Conservation (phyloP, 2,888 invertebrate genomes). For the Patella pellucida region DNA sequence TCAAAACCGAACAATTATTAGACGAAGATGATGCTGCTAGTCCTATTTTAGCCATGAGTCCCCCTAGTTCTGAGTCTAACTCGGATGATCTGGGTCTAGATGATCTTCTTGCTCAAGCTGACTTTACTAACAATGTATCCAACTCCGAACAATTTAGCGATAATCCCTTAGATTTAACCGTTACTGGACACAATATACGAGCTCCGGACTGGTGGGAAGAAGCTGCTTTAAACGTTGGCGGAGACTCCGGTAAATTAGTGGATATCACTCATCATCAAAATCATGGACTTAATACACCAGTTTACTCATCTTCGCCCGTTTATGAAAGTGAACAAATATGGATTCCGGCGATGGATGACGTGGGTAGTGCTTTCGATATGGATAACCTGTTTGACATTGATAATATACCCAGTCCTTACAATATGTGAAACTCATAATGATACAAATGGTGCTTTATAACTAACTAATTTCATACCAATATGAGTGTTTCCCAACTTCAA, state of each 20-base stretch:
- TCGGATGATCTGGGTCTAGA: conserved; percentile 65
- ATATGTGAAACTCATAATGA: too few species aligned
- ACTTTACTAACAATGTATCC: conserved; percentile 42
- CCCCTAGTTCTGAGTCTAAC: conserved; percentile 64
- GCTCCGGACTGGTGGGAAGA: conserved; percentile 70
- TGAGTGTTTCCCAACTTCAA: too few species aligned
- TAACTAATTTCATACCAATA: too few species aligned
- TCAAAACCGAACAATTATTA: conserved; percentile 66
- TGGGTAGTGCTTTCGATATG: conserved; percentile 57
- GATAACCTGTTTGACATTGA: conserved; percentile 67
- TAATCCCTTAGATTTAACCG: conserved; percentile 64
- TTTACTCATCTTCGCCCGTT: conserved; percentile 53
- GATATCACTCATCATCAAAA: conserved; percentile 39
- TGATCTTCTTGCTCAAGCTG: conserved; percentile 57
- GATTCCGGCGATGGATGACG: conserved; percentile 46
- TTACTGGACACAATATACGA: conserved; percentile 66
- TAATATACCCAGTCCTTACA: conserved; percentile 57
- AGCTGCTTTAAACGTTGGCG: conserved; percentile 42
- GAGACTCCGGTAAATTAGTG: not conserved
- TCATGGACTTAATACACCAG: conserved; percentile 58
- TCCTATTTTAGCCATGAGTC: conserved; percentile 62
- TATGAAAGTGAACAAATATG: conserved; percentile 60
- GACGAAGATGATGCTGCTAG: conserved; percentile 48
- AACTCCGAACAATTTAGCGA: conserved; percentile 52
- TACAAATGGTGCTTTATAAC: too few species aligned